Percentiles rank a stretch among this genome's conserved stretches.
Conservation (phyloP, 2,888 invertebrate species). For the Cyaniris semiargus region DNA sequence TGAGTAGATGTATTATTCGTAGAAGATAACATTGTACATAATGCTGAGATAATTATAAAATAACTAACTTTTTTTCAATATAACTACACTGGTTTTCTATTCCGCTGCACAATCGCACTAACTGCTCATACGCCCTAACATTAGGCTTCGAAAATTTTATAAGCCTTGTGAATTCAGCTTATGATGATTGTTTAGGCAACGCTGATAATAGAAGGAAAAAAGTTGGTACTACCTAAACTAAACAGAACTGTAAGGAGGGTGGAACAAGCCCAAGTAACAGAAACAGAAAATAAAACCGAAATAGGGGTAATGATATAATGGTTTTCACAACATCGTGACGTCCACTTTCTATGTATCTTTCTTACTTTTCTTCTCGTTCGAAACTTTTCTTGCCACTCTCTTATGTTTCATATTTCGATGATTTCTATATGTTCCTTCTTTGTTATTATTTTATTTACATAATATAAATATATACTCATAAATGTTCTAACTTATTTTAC, state of each 20-base stretch:
- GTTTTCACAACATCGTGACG: slow-evolving; percentile 40
- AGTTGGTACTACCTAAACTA: slow-evolving; percentile 73
- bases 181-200: slow-evolving; percentile 70
- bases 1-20: slow-evolving; percentile 3
- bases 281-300: slow-evolving; percentile 49
- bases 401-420: slow-evolving; percentile 13
- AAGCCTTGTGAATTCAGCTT: slow-evolving; percentile 54
- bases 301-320: slow-evolving; percentile 63
- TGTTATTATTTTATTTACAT: slow-evolving; percentile 6
- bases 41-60: slow-evolving; percentile 66
- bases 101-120: slow-evolving; percentile 57
- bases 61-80: slow-evolving; percentile 39
- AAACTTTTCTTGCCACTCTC: neutral
- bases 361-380: neutral
- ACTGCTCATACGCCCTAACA: slow-evolving; percentile 53
- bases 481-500: slow-evolving; percentile 29
- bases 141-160: slow-evolving; percentile 51
- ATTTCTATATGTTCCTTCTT: slow-evolving; percentile 28
- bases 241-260: slow-evolving; percentile 74
- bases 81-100: slow-evolving; percentile 39
- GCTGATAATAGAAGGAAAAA: slow-evolving; percentile 70
- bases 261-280: slow-evolving; percentile 61
- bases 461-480: neutral
- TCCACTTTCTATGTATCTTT: slow-evolving; percentile 35
- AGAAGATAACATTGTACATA: slow-evolving; percentile 12